Evolutionary conservation across 92 coral and sea anemone species (phyloP).

Genomic region (Metridium senile): DNA sequence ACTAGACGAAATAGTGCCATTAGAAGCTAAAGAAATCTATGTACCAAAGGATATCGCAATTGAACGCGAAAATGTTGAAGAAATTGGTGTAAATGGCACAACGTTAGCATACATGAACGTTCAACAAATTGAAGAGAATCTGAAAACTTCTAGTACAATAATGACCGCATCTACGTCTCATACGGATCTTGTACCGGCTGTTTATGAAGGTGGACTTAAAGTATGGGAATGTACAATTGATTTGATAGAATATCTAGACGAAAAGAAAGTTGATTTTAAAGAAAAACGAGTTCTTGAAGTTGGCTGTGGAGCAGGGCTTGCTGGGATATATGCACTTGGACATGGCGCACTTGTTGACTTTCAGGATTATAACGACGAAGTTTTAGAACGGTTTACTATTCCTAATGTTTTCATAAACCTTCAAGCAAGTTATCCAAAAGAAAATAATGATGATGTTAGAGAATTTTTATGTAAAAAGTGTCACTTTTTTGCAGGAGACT

Average conservation of each 20-base stretch:
- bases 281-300: constrained; percentile 79
- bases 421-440: constrained; percentile 1
- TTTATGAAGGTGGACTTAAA: constrained; percentile 95
- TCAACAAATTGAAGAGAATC: constrained; percentile 45
- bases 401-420: constrained; percentile 80
- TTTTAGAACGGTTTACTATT: constrained; percentile 75
- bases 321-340: constrained; percentile 78
- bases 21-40: constrained; percentile 14
- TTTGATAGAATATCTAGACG: constrained; percentile 71
- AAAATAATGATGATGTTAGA: neutral
- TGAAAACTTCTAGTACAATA: constrained; percentile 32
- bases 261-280: constrained; percentile 43
- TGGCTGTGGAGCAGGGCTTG: constrained; percentile 95
- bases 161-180: constrained; percentile 57
- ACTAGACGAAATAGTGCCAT: neutral
- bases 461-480: constrained; percentile 32
- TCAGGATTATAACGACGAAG: constrained; percentile 94
- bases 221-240: constrained; percentile 95
- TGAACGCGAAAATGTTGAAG: neutral
- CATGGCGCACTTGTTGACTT: constrained; percentile 86
- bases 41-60: neutral
- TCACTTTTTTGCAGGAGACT: constrained; percentile 86
- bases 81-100: constrained; percentile 11
- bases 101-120: constrained; percentile 31
- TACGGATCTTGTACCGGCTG: constrained; percentile 78